Base-by-base conservation (phyloP, 2,888 invertebrate genomes). In the Blastobasis adustella region DNA sequence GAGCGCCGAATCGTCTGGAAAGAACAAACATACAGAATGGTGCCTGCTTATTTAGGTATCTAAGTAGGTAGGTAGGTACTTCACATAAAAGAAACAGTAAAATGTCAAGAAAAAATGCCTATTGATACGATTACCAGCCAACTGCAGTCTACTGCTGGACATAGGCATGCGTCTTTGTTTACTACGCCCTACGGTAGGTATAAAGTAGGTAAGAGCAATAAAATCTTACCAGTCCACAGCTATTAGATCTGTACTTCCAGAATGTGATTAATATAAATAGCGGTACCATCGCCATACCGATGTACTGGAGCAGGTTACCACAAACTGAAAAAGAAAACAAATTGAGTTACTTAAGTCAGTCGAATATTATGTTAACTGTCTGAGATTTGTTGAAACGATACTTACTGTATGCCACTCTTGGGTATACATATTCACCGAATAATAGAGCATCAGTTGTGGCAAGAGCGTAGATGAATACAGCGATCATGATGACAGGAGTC, bases 381-480 rank as follows among this genome's bases (percentile, higher is more conserved):
- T 23, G 41, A 40, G 6, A 3, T 8, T 40, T 8, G 41, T 40
- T 1, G 4, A 40, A 6, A 6, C 6, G 41, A 40, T 50, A 71
- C 82, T 80, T 77, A 93, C 93, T 86, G 62, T 91, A 90, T 3
- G 91, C 92, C 66, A 79, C 87, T 9, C 63, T 62, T 0, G 94
- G 94, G 72, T 91, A 94, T 1, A 63, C 61, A 50, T 86, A 84
- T 8, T 74, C 76, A 10, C 76, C 93, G 65, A 94, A 94, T 0
- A 81, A 75, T 3, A 93, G 72, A 0, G 91, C 89, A 52, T 91
- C 80, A 8, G 92, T 90, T 1, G 91, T 91, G n/a, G 88, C 81
- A 54, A 94, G 74, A 6, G 93, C 93, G 69, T 95, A 95, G 47
- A 94, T 76, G 62, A 95, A 90, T 48, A 96, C 94, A 0, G 89